Evolutionary conservation across 2,888 invertebrate species (phyloP), one percentile per base, ranked within the genome.

Genomic region (Dryococelus australis): DNA sequence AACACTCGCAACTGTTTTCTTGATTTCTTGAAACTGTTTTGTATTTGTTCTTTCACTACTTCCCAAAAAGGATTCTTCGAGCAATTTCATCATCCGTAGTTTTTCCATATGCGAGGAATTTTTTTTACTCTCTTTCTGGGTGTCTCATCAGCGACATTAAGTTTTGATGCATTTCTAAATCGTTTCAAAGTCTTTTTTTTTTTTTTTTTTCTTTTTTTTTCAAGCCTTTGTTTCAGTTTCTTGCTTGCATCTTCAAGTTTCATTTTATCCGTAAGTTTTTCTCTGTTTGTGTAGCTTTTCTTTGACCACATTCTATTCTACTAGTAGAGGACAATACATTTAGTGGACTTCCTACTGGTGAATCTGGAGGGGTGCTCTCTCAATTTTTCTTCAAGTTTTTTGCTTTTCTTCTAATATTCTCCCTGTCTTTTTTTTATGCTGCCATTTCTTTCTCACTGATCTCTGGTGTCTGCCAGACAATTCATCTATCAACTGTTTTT

Each of bases 21-120:
- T 65, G 16, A 16, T 65, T 65, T 9, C 65, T 65, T 65, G 65
- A 65, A 65, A 65, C 65, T 65, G 16, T 65, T 16, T 65, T 20
- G 65, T 65, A 65, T 65, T 65, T 65, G 65, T 65, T 65, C 65
- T 65, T 65, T 65, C 20, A 65, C 65, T 65, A 65, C 65, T 65
- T 65, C 65, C 65, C 65, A 8, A 65, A n/a, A 65, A 65, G 65
- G 20, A 65, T 65, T 65, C 65, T 65, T 24, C 65, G 65, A 65
- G 65, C 24, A 12, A 65, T 65, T 65, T 65, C 65, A 65, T 65
- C 65, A 20, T 65, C 24, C 24, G 65, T 65, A 20, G 65, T 65
- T 65, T 65, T 65, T 65, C 20, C 20, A 65, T 65, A 8, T 20
- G 65, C 65, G 24, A 65, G 65, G 8, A 65, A 65, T 65, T 65